A percentile compares a stretch with the other conserved stretches of the same genome.
phyloP scores from a whole-genome alignment of 2,113 vertebrate species.

The Bubalus kerabau region DNA sequence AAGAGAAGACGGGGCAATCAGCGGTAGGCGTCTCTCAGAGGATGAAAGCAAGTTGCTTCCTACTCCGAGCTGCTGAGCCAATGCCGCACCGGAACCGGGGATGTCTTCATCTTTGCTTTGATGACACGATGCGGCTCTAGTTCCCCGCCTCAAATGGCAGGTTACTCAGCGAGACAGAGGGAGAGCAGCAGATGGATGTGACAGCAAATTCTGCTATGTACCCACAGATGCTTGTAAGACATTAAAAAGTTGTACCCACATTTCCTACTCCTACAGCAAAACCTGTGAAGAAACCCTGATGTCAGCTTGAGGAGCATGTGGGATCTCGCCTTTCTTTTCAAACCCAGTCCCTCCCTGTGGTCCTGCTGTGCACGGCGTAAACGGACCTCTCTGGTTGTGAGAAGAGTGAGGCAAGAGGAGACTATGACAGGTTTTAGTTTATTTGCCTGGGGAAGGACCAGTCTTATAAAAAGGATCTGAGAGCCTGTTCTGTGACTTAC shows the following conservation, averaged over 20 bases:
- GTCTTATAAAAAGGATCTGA: not conserved
- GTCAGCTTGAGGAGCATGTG: not conserved
- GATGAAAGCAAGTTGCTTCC: not conserved
- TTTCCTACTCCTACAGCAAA: conserved; percentile 2
- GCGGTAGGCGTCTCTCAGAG: not conserved
- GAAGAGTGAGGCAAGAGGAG: not conserved
- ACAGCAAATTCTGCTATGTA: conserved; percentile 4
- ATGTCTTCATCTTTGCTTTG: not conserved
- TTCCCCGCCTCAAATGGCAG: not conserved
- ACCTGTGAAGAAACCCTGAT: not conserved
- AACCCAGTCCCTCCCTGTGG: rapidly evolving
- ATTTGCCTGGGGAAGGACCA: not conserved
- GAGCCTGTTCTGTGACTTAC: not conserved
- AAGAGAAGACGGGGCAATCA: not conserved
- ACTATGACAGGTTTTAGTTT: not conserved
- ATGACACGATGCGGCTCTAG: rapidly evolving
- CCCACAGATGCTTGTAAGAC: conserved; percentile 23
- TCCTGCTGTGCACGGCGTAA: not conserved
- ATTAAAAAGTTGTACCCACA: not conserved
- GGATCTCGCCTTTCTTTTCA: not conserved
- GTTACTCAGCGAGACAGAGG: conserved; percentile 5
- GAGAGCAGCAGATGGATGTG: conserved; percentile 16
- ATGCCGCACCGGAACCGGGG: rapidly evolving
- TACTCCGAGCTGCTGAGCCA: rapidly evolving
- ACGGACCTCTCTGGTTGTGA: not conserved